These are phyloP conservation scores for Imbricaverruca yamaguchii DNA, from an alignment of 2,888 invertebrate genomes.

Conservation along the genomic window DNA sequence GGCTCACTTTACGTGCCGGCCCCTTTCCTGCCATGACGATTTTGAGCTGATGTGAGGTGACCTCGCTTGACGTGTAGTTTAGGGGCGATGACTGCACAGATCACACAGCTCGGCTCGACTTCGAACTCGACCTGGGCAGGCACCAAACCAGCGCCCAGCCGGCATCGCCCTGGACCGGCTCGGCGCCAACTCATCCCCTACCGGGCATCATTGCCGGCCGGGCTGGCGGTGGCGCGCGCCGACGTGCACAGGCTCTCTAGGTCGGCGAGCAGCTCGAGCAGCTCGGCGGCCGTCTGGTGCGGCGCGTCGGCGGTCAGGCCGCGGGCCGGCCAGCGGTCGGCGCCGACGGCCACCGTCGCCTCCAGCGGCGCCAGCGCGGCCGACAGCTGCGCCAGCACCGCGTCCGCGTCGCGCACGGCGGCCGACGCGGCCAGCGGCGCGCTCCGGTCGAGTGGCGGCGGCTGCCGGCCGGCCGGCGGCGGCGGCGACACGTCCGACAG, in stretches of 20 bases:
- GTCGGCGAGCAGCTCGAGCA: background rate
- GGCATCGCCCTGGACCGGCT: too few relatives aligned
- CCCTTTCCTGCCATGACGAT: too few relatives aligned
- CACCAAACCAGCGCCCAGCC: too few relatives aligned
- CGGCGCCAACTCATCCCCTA: too few relatives aligned
- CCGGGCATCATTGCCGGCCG: too few relatives aligned
- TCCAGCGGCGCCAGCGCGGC: slow-evolving; percentile 1
- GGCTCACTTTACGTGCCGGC: too few relatives aligned
- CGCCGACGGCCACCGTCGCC: background rate
- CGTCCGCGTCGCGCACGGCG: background rate
- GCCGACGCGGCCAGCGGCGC: background rate
- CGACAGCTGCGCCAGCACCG: background rate
- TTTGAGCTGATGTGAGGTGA: too few relatives aligned
- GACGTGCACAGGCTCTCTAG: background rate
- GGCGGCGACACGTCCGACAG: background rate
- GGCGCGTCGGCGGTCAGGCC: background rate
- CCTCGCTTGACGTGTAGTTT: too few relatives aligned
- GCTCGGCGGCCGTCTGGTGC: slow-evolving; percentile 6
- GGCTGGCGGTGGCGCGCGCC: background rate
- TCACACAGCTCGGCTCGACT: too few relatives aligned
- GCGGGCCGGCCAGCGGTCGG: background rate
- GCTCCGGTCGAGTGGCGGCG: background rate
- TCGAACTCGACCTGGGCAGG: too few relatives aligned
- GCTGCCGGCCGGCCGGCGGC: background rate
- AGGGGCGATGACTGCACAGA: too few relatives aligned